Conservation (phyloP, 1,140 invertebrate genomes). For the Nilaparvata lugens region DNA sequence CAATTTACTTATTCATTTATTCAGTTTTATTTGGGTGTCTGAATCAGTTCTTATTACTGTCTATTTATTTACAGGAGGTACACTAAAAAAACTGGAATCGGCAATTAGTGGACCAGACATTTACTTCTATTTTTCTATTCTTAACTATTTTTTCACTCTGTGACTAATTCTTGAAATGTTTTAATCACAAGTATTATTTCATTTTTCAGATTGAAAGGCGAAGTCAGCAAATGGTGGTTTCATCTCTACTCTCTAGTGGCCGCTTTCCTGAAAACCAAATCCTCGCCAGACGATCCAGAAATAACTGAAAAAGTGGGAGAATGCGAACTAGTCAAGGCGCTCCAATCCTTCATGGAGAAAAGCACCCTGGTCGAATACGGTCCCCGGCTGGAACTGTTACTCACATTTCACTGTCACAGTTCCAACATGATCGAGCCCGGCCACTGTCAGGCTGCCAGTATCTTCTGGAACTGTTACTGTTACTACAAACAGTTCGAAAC, state of each 20-base stretch:
- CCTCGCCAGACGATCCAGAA: neutral
- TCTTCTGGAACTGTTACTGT: slow-evolving; percentile 76
- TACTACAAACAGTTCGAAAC: slow-evolving; percentile 75
- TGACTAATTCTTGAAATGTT: too few species aligned
- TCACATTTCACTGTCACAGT: slow-evolving; percentile 63
- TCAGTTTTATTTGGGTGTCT: too few species aligned
- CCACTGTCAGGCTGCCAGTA: slow-evolving; percentile 42
- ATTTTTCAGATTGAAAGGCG: slow-evolving; percentile 31
- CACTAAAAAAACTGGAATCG: too few species aligned
- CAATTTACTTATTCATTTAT: too few species aligned
- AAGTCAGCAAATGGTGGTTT: slow-evolving; percentile 82
- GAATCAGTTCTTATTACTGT: too few species aligned
- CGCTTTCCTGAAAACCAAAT: slow-evolving; percentile 31
- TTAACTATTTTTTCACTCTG: too few species aligned
- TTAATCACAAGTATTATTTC: too few species aligned
- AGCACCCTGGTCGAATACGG: slow-evolving; percentile 77
- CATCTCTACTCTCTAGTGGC: slow-evolving; percentile 66
- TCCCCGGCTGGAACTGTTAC: slow-evolving; percentile 65
- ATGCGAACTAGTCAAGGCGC: slow-evolving; percentile 40
- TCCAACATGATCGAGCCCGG: neutral
- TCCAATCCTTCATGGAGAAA: slow-evolving; percentile 78
- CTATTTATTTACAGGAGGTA: too few species aligned
- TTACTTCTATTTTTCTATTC: too few species aligned
- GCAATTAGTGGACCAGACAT: too few species aligned
- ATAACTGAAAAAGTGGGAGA: slow-evolving; percentile 2